Conservation (phyloP, 1,140 invertebrate genomes). For the Aphidius gifuensis region DNA sequence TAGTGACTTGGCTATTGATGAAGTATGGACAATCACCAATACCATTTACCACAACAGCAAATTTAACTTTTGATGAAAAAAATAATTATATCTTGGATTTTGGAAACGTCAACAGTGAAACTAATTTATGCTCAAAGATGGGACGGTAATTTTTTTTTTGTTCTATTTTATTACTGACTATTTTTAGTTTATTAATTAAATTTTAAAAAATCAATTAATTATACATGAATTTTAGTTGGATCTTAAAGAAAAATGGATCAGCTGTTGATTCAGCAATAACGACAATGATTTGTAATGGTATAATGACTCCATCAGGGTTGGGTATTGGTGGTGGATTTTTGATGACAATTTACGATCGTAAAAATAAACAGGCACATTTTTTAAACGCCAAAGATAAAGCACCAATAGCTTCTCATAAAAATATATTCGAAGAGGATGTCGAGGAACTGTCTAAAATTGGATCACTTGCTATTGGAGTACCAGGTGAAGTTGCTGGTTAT, state of each 20-base stretch:
- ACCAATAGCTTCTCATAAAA: conserved; percentile 61
- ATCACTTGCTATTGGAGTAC: conserved; percentile 76
- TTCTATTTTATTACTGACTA: too few species aligned
- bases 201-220: too few species aligned
- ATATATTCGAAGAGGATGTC: conserved; percentile 66
- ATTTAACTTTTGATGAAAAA: too few species aligned
- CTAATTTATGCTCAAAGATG: too few species aligned
- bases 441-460: conserved; percentile 55
- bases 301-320: conserved; percentile 81
- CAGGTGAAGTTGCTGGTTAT: conserved; percentile 88
- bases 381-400: conserved; percentile 81
- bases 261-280: conserved; percentile 88
- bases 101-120: too few species aligned
- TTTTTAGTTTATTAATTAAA: too few species aligned
- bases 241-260: conserved; percentile 75
- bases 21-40: too few species aligned
- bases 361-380: conserved; percentile 60
- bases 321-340: conserved; percentile 86
- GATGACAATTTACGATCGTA: conserved; percentile 74
- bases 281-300: conserved; percentile 79
- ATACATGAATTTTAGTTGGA: conserved; percentile 57
- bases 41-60: too few species aligned
- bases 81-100: too few species aligned
- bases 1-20: too few species aligned
- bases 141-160: too few species aligned